Percentiles rank a stretch among this genome's conserved stretches.
These are phyloP conservation scores for Passer montanus DNA, from an alignment of 2,113 vertebrate species.

Conservation along the genomic window DNA sequence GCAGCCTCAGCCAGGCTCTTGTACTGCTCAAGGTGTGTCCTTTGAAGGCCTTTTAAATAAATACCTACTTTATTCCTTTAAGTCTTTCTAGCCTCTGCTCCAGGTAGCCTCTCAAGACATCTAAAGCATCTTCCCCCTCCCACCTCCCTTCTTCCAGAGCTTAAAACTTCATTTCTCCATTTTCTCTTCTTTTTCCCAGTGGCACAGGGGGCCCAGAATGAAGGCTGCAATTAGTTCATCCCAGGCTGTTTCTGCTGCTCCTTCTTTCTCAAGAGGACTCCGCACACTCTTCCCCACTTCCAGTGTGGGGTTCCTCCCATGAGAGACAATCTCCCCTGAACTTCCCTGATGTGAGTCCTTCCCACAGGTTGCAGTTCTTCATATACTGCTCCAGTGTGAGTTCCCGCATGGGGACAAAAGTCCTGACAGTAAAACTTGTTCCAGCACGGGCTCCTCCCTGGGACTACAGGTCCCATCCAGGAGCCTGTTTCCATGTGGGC, in stretches of 20 bases:
- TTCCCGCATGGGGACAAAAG: no score
- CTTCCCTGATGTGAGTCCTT: not conserved
- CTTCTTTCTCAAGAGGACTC: not conserved
- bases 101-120: not conserved
- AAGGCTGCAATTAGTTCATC: not conserved
- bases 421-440: no score
- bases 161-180: not conserved
- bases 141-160: not conserved
- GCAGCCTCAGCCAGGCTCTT: rapidly evolving
- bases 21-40: not conserved
- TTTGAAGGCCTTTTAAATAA: not conserved
- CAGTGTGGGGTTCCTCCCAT: not conserved
- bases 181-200: not conserved
- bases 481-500: not conserved
- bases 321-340: not conserved
- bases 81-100: not conserved
- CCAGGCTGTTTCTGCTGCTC: not conserved
- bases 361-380: not conserved
- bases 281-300: not conserved
- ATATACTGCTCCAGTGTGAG: not conserved
- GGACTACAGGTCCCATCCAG: not conserved
- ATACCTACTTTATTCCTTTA: not conserved
- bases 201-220: rapidly evolving
- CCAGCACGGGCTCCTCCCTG: rapidly evolving
- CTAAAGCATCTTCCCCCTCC: not conserved